Conservation (phyloP, 2,113 vertebrate species). For the Larimichthys crocea region DNA sequence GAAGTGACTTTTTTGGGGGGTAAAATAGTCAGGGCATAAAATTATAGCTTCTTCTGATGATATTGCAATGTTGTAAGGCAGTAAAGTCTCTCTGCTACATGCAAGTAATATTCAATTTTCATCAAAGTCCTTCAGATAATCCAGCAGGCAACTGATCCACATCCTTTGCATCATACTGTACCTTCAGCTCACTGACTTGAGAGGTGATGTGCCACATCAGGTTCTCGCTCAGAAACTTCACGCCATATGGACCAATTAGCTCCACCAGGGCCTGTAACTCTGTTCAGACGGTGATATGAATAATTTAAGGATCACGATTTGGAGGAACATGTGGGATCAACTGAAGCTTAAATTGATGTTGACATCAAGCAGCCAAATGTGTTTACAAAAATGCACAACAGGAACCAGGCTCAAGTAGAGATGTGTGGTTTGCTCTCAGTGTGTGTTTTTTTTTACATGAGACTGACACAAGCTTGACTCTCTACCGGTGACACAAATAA, state of each 20-base stretch:
- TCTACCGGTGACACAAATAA: background rate
- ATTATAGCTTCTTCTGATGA: background rate
- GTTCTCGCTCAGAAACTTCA: conserved; percentile 95
- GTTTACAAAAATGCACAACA: background rate
- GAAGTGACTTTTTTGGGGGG: background rate
- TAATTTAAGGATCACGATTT: background rate
- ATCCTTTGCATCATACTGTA: conserved; percentile 56
- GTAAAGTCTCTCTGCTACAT: background rate
- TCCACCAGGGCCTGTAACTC: conserved; percentile 91
- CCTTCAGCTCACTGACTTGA: conserved; percentile 96
- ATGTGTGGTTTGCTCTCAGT: background rate
- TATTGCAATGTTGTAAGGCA: background rate
- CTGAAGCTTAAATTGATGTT: background rate
- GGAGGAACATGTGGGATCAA: background rate
- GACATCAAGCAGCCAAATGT: background rate
- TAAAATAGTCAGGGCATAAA: background rate
- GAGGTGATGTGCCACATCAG: conserved; percentile 98
- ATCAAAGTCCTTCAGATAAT: background rate
- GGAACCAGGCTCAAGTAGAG: background rate
- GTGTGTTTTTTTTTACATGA: conserved; percentile 8
- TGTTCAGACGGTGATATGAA: conserved; percentile 67
- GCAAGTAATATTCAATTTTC: background rate
- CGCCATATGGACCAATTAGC: conserved; percentile 93
- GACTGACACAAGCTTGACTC: background rate
- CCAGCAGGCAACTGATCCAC: background rate